phyloP scores from a whole-genome alignment of 2,797 vertebrate species.

The Loris lydekkerianus region DNA sequence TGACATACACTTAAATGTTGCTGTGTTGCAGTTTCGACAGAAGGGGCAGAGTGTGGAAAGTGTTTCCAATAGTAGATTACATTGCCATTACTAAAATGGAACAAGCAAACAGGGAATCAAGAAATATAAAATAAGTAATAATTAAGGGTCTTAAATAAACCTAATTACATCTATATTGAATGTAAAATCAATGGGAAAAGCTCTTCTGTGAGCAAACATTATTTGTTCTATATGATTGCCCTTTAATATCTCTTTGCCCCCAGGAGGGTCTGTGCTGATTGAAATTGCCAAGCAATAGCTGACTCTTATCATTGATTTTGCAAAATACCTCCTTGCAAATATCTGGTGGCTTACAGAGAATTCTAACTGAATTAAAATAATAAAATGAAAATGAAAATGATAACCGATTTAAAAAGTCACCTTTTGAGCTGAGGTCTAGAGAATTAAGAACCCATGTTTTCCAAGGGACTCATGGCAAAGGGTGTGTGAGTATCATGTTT shows the following conservation, averaged over 20 bases:
- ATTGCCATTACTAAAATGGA: conserved; percentile 64
- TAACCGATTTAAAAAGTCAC: not conserved
- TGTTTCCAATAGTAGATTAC: conserved; percentile 59
- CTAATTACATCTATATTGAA: conserved; percentile 58
- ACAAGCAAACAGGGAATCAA: conserved; percentile 72
- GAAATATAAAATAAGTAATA: conserved; percentile 68
- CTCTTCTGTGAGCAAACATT: conserved; percentile 72
- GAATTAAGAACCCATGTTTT: not conserved
- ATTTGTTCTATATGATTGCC: conserved; percentile 67
- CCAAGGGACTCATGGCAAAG: not conserved
- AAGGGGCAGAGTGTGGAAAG: not conserved
- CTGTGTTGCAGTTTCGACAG: not conserved
- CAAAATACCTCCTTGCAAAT: not conserved
- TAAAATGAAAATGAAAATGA: not conserved
- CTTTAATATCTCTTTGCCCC: not conserved
- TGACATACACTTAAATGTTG: not conserved
- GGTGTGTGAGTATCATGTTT: rapidly evolving
- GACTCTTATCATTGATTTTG: conserved; percentile 28
- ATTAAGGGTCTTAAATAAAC: conserved; percentile 72
- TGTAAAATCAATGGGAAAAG: conserved; percentile 50
- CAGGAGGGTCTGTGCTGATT: not conserved
- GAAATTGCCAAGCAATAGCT: not conserved
- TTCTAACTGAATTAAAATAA: conserved; percentile 43
- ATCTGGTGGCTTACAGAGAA: not conserved
- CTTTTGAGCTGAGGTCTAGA: not conserved